Evolutionary conservation across 2,797 vertebrate species (phyloP).

Genomic region (Neosilurus hyrtlii): DNA sequence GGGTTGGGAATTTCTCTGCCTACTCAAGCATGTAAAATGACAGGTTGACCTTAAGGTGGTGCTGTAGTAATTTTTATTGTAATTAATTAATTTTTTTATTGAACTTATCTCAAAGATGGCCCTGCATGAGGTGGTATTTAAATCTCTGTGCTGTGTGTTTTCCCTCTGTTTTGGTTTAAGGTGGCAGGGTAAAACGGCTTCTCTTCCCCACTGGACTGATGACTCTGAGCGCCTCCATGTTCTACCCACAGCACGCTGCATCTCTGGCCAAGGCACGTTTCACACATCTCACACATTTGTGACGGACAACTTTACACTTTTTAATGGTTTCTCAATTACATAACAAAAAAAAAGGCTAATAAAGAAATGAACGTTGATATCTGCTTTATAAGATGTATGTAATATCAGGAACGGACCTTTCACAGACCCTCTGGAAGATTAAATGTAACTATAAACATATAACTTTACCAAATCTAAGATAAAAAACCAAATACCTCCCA

Average conservation of each 20-base stretch:
- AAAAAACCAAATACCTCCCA: neutral
- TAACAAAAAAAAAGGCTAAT: neutral
- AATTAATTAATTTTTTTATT: neutral
- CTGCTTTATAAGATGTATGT: too few species aligned
- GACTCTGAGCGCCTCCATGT: constrained; percentile 84
- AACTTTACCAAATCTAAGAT: neutral
- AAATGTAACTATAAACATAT: neutral
- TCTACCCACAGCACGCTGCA: constrained; percentile 88
- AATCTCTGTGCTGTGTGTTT: neutral
- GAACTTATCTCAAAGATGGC: too few species aligned
- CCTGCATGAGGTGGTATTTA: too few species aligned
- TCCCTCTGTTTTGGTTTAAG: constrained; percentile 64
- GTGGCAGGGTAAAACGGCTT: constrained; percentile 84
- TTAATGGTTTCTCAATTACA: neutral
- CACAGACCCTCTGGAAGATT: neutral
- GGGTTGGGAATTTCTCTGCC: too few species aligned
- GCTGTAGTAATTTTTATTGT: neutral
- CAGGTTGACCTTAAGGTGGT: neutral
- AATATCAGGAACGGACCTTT: too few species aligned
- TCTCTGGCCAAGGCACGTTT: constrained; percentile 77
- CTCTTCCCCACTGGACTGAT: constrained; percentile 82
- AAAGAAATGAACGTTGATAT: neutral
- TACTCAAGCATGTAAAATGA: too few species aligned
- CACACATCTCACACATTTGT: neutral
- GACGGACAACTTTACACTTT: neutral